Conservation (phyloP, 2,113 vertebrate genomes). For the Formicarius rufipectus region DNA sequence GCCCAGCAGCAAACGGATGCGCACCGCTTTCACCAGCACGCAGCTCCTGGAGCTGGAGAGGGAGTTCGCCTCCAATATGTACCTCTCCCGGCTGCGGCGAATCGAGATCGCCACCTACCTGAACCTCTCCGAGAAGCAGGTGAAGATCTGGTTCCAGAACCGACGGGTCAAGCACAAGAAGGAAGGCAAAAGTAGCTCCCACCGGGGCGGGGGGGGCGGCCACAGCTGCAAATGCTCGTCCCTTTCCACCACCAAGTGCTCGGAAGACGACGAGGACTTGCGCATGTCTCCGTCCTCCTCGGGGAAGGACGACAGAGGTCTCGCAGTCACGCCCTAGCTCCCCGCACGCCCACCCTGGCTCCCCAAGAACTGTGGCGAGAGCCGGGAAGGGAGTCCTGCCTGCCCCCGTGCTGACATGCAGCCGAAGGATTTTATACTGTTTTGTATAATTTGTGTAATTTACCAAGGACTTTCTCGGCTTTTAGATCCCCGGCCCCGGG, state of each 20-base stretch:
- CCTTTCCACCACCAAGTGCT: slow-evolving; percentile 85
- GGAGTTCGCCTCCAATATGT: slow-evolving; percentile 99
- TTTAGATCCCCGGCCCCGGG: not conserved
- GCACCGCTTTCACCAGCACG: slow-evolving; percentile 98
- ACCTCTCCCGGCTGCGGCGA: slow-evolving; percentile 94
- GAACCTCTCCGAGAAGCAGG: slow-evolving; percentile 98
- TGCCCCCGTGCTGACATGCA: not conserved
- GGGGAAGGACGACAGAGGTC: slow-evolving; percentile 92
- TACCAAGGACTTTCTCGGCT: slow-evolving; percentile 13
- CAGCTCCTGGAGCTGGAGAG: slow-evolving; percentile 97
- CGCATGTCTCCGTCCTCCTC: slow-evolving; percentile 93
- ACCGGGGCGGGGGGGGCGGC: slow-evolving; percentile 71
- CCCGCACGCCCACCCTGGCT: not conserved
- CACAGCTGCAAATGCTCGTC: slow-evolving; percentile 94
- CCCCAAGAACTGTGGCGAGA: slow-evolving; percentile 9
- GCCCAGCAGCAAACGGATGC: slow-evolving; percentile 98
- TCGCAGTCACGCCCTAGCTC: slow-evolving; percentile 85
- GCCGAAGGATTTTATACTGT: slow-evolving; percentile 52
- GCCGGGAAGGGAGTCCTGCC: not conserved
- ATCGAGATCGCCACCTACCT: slow-evolving; percentile 99
- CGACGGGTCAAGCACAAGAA: slow-evolving; percentile 99
- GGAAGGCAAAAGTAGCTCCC: slow-evolving; percentile 90
- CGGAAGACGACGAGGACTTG: slow-evolving; percentile 91
- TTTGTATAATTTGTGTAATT: slow-evolving; percentile 60
- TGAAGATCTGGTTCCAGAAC: slow-evolving; percentile 99